phyloP scores from a whole-genome alignment of 2,797 vertebrate species.

The Helostoma temminkii region DNA sequence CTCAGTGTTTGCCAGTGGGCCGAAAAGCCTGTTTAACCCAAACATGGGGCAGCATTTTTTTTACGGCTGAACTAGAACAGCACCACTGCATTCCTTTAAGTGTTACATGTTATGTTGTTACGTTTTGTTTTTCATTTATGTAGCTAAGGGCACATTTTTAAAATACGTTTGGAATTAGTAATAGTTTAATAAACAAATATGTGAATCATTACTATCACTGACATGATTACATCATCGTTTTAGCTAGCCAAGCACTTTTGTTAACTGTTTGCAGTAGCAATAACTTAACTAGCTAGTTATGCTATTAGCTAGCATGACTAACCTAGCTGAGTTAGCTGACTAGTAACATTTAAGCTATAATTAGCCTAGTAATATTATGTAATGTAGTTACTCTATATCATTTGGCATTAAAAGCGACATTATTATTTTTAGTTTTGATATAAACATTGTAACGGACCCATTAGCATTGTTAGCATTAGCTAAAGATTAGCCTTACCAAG shows the following conservation, averaged over 20 bases:
- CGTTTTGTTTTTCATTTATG: neutral
- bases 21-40: slow-evolving; percentile 32
- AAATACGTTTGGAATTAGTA: too few species aligned
- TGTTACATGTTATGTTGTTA: neutral
- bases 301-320: too few species aligned
- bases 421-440: neutral
- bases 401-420: neutral
- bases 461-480: slow-evolving; percentile 22
- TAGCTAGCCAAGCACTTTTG: too few species aligned
- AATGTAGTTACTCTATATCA: neutral
- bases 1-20: neutral
- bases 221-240: neutral
- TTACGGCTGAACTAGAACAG: neutral
- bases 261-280: neutral
- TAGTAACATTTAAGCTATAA: neutral
- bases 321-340: neutral
- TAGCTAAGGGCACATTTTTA: too few species aligned
- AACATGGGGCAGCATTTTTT: neutral
- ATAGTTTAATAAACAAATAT: neutral
- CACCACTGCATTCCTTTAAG: neutral
- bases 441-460: neutral
- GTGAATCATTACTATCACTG: neutral
- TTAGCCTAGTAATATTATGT: neutral
- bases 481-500: slow-evolving; percentile 3
- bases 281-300: too few species aligned